A percentile compares a stretch with the other conserved stretches of the same genome.
Evolutionary conservation across 37 sponge, comb jelly and placozoan species (phyloP).

Genomic region (Agelas oroides): DNA sequence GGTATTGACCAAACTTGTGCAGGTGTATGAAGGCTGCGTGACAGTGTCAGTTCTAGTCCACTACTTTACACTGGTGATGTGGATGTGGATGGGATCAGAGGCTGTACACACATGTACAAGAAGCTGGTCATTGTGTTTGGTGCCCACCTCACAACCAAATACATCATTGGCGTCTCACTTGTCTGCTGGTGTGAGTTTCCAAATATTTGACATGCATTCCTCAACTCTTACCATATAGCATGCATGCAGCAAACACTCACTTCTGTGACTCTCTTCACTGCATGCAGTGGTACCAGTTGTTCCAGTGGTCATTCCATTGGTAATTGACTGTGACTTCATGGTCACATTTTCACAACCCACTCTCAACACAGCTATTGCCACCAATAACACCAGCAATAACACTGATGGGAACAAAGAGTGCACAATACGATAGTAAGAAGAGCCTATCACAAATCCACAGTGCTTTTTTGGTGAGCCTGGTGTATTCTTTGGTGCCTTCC

Average conservation of each 20-base stretch:
- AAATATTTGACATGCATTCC: too few relatives aligned
- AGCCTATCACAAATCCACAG: not conserved
- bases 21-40: conserved; percentile 35
- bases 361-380: too few relatives aligned
- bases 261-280: too few relatives aligned
- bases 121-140: conserved; percentile 53
- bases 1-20: conserved; percentile 19
- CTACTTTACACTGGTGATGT: conserved; percentile 45
- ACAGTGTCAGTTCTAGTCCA: conserved; percentile 45
- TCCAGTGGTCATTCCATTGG: conserved; percentile 8
- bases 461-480: conserved; percentile 26
- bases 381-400: too few relatives aligned
- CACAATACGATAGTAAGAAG: too few relatives aligned
- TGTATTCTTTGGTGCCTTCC: conserved; percentile 33
- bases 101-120: conserved; percentile 38
- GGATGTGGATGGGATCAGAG: conserved; percentile 47
- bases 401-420: too few relatives aligned
- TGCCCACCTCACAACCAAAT: conserved; percentile 12
- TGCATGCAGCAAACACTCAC: too few relatives aligned
- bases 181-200: conserved; percentile 50
- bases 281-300: conserved; percentile 27
- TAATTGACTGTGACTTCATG: not conserved
- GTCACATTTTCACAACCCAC: not conserved
- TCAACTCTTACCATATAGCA: too few relatives aligned
- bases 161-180: conserved; percentile 27